Evolutionary conservation across 2,797 vertebrate genomes (phyloP).

Genomic region (Gymnodraco acuticeps): DNA sequence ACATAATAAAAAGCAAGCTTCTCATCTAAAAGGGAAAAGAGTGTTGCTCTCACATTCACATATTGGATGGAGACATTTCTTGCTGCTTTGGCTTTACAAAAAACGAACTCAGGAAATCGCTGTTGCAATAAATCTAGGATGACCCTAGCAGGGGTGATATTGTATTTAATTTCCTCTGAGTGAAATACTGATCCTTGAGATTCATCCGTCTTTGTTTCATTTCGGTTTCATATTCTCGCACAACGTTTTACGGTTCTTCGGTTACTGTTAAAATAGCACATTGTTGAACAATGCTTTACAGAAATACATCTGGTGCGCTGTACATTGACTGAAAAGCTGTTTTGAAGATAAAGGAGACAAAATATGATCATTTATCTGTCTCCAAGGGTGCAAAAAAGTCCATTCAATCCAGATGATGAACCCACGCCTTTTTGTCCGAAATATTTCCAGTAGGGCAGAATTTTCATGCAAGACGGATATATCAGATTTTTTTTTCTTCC

Average conservation of each 20-base stretch:
- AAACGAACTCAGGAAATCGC: conserved; percentile 75
- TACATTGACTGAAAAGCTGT: conserved; percentile 11
- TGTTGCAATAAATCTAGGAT: conserved; percentile 82
- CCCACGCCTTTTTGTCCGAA: conserved; percentile 66
- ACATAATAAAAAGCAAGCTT: conserved; percentile 61
- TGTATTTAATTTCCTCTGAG: conserved; percentile 79
- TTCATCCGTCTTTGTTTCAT: conserved; percentile 67
- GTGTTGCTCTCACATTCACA: conserved; percentile 42
- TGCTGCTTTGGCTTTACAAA: conserved; percentile 70
- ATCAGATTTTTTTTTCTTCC: conserved; percentile 55
- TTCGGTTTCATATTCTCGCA: conserved; percentile 71
- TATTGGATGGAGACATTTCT: conserved; percentile 59
- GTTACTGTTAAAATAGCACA: conserved; percentile 67
- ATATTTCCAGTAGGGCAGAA: conserved; percentile 66
- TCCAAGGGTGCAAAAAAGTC: conserved; percentile 47
- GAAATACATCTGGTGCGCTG: conserved; percentile 21
- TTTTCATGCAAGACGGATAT: conserved; percentile 65
- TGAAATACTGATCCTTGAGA: conserved; percentile 74
- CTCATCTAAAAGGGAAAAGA: conserved; percentile 27
- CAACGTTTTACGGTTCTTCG: conserved; percentile 63
- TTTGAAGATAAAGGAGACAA: conserved; percentile 29
- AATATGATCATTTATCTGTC: conserved; percentile 41
- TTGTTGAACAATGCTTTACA: conserved; percentile 32
- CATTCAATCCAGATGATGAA: conserved; percentile 70
- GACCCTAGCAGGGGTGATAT: conserved; percentile 75